These are phyloP conservation scores for Gallinago jamesoni DNA, from an alignment of 2,113 vertebrate species.

Conservation along the genomic window DNA sequence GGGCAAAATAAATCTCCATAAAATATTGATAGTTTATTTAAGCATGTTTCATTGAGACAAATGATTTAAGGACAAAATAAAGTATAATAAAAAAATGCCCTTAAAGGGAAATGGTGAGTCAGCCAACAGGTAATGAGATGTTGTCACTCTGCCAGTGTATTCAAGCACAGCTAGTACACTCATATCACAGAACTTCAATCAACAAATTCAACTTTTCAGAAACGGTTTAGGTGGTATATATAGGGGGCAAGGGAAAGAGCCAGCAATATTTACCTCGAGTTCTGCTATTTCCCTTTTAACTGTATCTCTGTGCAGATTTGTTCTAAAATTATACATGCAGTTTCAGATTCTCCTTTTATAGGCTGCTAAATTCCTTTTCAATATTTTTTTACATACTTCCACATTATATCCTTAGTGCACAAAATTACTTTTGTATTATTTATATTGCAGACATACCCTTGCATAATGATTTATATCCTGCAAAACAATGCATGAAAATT, in stretches of 20 bases:
- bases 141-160: background rate
- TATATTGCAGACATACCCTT: background rate
- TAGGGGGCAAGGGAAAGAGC: background rate
- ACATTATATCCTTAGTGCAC: background rate
- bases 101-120: background rate
- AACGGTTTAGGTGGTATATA: background rate
- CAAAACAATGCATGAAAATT: background rate
- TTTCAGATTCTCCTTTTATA: background rate
- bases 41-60: background rate
- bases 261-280: background rate
- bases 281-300: background rate
- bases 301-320: fast-evolving
- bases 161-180: background rate
- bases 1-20: background rate
- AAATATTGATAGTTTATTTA: background rate
- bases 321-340: background rate
- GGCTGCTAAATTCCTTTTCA: background rate
- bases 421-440: background rate
- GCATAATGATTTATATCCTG: background rate
- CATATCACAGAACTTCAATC: background rate
- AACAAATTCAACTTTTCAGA: background rate
- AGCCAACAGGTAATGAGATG: background rate
- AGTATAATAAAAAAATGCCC: background rate
- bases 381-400: background rate
- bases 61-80: background rate